Percentiles rank a stretch among this genome's conserved stretches.
phyloP scores from a whole-genome alignment of 2,113 vertebrate genomes.

The Ciconia stormi region DNA sequence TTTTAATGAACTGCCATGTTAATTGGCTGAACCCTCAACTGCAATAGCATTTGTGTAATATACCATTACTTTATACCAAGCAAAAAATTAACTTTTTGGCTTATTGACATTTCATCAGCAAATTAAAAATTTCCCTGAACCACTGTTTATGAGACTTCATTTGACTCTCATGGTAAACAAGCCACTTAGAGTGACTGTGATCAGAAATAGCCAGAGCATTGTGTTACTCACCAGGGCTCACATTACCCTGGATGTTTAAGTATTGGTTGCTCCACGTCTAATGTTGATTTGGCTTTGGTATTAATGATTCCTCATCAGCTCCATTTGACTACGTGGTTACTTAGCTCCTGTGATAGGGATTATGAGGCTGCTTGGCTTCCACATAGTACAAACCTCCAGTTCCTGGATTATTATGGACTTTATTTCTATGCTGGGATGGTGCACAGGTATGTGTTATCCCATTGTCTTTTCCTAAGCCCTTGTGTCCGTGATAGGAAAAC shows the following conservation, averaged over 20 bases:
- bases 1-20: neutral
- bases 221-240: neutral
- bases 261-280: neutral
- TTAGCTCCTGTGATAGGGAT: neutral
- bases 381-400: rapidly evolving
- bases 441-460: neutral
- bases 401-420: neutral
- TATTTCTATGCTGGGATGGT: neutral
- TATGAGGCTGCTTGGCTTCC: neutral
- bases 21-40: neutral
- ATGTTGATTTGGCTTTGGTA: neutral
- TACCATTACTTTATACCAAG: neutral
- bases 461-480: neutral
- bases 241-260: neutral
- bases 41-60: neutral
- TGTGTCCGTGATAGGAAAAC: neutral
- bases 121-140: neutral
- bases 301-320: neutral
- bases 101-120: neutral
- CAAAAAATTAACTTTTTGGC: neutral
- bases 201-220: neutral
- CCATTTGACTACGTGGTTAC: neutral
- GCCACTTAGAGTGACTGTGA: neutral
- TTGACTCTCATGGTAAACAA: neutral
- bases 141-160: neutral